Base-by-base conservation (phyloP, 2,797 vertebrate species). In the Takifugu ocellatus region DNA sequence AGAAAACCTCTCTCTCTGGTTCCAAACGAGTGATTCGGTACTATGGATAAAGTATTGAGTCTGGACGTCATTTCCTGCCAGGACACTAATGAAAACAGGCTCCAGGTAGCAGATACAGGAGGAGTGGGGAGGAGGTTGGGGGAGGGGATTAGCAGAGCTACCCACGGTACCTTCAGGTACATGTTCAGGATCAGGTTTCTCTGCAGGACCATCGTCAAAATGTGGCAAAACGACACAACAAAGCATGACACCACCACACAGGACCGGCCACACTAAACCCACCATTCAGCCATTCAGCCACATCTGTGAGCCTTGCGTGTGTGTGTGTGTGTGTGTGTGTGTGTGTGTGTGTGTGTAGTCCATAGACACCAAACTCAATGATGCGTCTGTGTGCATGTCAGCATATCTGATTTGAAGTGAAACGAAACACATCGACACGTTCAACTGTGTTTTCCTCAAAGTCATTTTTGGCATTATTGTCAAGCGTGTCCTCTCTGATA, bases 281-380 rank as follows among this genome's bases (percentile, higher is more conserved):
- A 87, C 73, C 77, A 88, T 70, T 82, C 82, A 87, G 74, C 73
- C 83, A 87, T 70, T 82, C 82, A 87, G 74, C 73, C 83, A 87
- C 77, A 82, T 79, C 69, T 54, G 54, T 29, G 52, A 50, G 36
- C 36, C 36, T 54, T 51, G 51, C 53, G 21, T 54, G 54, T 50
- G 56, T 56, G 56, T 56, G 39, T 52, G 27, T 63, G 26, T 49
- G 54, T 50, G 56, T 56, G 56, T 56, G 39, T 52, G 27, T 63
- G 26, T 49, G 59, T 29, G 49, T 25, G 52, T 24, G 15, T 42
- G 25, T 50, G 63, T 65, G 43, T 45, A n/a, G 17, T n/a, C 54
- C 53, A 55, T 1, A 46, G 70, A 79, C 61, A 65, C 61, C 63
- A 27, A n/a, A 29, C 29, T 46, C 59, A 46, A 44, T n/a, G 50